Percentiles rank a stretch among this genome's conserved stretches.
These are phyloP conservation scores for Lepus townsendii DNA, from an alignment of 2,797 vertebrate species.

Conservation along the genomic window DNA sequence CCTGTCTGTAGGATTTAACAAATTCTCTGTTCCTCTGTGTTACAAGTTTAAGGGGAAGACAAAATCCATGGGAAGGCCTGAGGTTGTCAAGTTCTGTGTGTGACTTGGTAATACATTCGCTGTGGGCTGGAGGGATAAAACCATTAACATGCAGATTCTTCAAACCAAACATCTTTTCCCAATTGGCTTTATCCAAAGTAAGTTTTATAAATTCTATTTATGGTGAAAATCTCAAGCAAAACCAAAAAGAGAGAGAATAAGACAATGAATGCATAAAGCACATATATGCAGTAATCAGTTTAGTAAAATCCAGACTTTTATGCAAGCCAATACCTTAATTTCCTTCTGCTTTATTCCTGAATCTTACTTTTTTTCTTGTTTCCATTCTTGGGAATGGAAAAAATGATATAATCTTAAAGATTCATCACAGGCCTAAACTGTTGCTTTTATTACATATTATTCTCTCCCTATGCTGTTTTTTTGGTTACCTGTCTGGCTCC, in stretches of 20 bases:
- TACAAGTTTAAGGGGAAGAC: not conserved
- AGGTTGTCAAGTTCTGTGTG: not conserved
- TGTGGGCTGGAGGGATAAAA: not conserved
- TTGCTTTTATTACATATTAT: not conserved
- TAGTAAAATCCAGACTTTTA: constrained; percentile 30
- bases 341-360: not conserved
- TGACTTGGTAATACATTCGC: not conserved
- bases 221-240: constrained; percentile 29
- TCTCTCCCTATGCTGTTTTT: not conserved
- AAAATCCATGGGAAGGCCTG: not conserved
- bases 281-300: not conserved
- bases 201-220: constrained; percentile 44
- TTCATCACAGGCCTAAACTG: not conserved
- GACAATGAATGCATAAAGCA: not conserved
- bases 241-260: not conserved
- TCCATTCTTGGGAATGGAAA: not conserved
- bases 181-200: not conserved
- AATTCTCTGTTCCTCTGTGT: not conserved
- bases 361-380: constrained; percentile 46
- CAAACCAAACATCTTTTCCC: constrained; percentile 25
- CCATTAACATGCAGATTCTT: not conserved
- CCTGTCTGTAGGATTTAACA: not conserved
- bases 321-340: constrained; percentile 20
- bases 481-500: not conserved
- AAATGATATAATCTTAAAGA: constrained; percentile 33